Base-by-base conservation (phyloP, 2,797 vertebrate species). In the Macropus fuliginosus region DNA sequence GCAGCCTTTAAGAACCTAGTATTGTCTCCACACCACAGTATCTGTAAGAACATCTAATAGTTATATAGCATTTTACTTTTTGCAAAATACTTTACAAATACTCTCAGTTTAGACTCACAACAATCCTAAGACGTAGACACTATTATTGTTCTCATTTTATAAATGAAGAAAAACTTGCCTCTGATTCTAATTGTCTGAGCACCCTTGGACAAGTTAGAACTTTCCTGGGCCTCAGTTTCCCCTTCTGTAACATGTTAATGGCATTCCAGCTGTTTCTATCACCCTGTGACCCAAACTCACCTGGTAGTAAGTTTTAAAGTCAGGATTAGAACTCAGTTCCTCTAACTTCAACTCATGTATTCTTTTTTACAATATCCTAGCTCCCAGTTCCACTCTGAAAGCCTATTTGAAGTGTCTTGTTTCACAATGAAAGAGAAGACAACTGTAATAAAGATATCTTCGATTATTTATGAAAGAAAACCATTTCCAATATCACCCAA, bases 401-500 rank as follows among this genome's bases (percentile, higher is more conserved):
- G 91, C 57, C 59, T 95, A 56, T 95, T 96, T 95, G 95, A 98
- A 98, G 96, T 97, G 97, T 97, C 94, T 57, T 95, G 94, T 93
- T 94, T 94, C 93, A 56, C 54, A 92, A 93, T 81, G 96, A 97
- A 96, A 96, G 94, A 74, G n/a, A 96, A 95, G 96, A 97, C 95
- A 97, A 96, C 90, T 94, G 11, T 95, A 98, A 95, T 97, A 98
- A 98, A 97, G 97, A 92, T 96, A 96, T 95, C 95, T 97, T 96
- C 97, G 97, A 96, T 93, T 95, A 91, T 97, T 97, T 97, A 98
- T 98, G 97, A 97, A 97, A 98, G 96, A 97, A 98, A 97, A 97
- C 96, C 55, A 96, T 97, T 94, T 97, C 97, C 92, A 54, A 56
- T 94, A 93, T 74, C 54, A 3, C 97, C 98, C 97, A 97, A 98